Base-by-base conservation (phyloP, 2,888 invertebrate species). In the Carpatolechia fugitivella region DNA sequence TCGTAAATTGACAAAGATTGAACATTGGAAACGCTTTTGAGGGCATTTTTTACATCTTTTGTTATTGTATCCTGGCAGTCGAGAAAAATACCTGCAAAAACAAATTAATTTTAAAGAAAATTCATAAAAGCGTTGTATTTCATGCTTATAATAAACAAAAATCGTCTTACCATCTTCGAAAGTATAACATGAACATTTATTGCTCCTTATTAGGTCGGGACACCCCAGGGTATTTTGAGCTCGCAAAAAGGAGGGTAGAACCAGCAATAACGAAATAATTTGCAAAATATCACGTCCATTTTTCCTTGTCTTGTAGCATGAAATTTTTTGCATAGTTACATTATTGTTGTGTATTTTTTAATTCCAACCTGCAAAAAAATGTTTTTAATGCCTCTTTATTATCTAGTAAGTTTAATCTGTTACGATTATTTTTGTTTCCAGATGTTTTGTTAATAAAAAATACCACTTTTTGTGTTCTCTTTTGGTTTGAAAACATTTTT, bases 1-100 rank as follows among this genome's bases (percentile, higher is more conserved):
- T 97, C 96, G 90, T 97, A 96, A 72, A 97, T 93, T 77, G 95
- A 96, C 76, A 97, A 91, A 44, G 97, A 96, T 83, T 97, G 96
- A 72, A 97, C 92, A 69, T 90, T 81, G 60, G 92, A 91, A 66
- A 94, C 91, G 74, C 91, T 92, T 76, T 94, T 92, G 68, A 97
- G 91, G 55, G 96, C 95, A 67, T 92, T 91, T 76, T 93, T 93
- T 74, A 97, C 91, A 58, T 95, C 93, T 70, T 92, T 92, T 59
- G 94, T 92, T 58, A 94, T 94, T 52, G 95, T 95, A 58, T 95
- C 95, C 62, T 96, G 95, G 84, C 97, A 97, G 85, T 97, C 97
- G 70, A 97, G 91, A 85, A 95, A 96, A 57, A 97, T 91, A 60
- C 96, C 93, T 93, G 88, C 57, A 82, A 88, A 71, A 70, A 24